Evolutionary conservation across 2,113 vertebrate genomes (phyloP), one percentile per base, ranked within the genome.

Genomic region (Oceanites oceanicus): DNA sequence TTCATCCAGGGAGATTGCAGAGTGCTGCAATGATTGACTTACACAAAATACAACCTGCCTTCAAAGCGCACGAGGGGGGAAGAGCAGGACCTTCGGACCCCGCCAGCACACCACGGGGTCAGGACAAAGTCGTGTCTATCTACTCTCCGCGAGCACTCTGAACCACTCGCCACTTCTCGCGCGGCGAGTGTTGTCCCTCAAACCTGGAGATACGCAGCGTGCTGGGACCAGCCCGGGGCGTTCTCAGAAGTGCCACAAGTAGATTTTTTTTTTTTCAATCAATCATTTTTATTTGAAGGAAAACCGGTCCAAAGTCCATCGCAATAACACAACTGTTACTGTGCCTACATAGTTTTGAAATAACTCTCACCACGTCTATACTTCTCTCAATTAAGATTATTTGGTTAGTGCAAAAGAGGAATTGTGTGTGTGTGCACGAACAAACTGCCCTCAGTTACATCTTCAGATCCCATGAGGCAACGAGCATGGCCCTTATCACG

Each of bases 331-430:
- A 8, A 29, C 32, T 38, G 23, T 50, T n/a, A 11, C 55, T 7
- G 1, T 2, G 4, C 38, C 22, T 19, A 38, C 13, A 0, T 0
- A 0, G n/a, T 0, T 50, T 4, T 78, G 70, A 34, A 36, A 32
- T 13, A 50, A 26, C 5, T 15, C 0, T 6, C 81, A 11, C 44
- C 45, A 15, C 2, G 1, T 16, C 67, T 29, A 3, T 26, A 3
- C 44, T 32, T 4, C 63, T 32, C 70, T 29, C 34, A 3, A 0
- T 49, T 34, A 15, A 40, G 53, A 15, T 44, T 10, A 15, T 25
- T 9, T n/a, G 27, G 21, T 25, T 20, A 7, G 3, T 7, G 42
- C 30, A 25, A 6, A 58, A 40, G 42, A 16, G 66, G 53, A 79
- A 26, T 14, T 17, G 27, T n/a, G 58, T 3, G 59, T 21, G 2